Evolutionary conservation across 2,888 invertebrate species (phyloP), one percentile per base, ranked within the genome.

Genomic region (Drosophila sordidapex): DNA sequence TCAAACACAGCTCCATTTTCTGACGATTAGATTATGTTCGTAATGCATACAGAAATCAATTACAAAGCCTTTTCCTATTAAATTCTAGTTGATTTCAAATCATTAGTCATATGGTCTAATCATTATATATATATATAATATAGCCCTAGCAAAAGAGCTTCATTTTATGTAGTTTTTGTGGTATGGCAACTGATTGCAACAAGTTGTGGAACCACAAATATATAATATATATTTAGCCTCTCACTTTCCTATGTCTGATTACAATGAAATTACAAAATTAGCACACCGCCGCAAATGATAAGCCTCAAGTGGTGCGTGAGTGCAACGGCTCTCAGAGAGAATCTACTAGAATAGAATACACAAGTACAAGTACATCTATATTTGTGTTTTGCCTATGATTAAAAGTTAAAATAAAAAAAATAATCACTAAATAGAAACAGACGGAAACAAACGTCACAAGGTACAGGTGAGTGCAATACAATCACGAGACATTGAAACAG

Each of bases 221-320:
- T 27, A 51, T 33, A 33, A 33, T 33, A 33, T 71, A 81, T 73
- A 76, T 72, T 77, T 82, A 83, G 67, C 59, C 48, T 46, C 43
- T 43, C 62, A 65, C 51, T 35, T 52, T 35, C 40, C 21, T 46
- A 52, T 43, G 15, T 48, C 29, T 29, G 60, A 70, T 59, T 70
- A 59, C 40, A 53, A 57, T 60, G 43, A n/a, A 77, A 60, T 40
- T 48, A 67, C 35, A 38, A 40, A 70, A 40, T 53, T 46, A 59
- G 52, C 70, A 35, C 46, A 53, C 18, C 31, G 53, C 52, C 48
- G 56, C 69, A 70, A 54, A 36, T 62, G 71, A 74, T 77, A 74
- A 76, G 74, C 62, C 57, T 29, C 21, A 29, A 57, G 52, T 38
- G 65, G 58, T 60, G 64, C 57, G 52, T 49, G 65, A 40, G 57